Evolutionary conservation across 2,797 vertebrate genomes (phyloP).

Genomic region (Selene dorsalis): DNA sequence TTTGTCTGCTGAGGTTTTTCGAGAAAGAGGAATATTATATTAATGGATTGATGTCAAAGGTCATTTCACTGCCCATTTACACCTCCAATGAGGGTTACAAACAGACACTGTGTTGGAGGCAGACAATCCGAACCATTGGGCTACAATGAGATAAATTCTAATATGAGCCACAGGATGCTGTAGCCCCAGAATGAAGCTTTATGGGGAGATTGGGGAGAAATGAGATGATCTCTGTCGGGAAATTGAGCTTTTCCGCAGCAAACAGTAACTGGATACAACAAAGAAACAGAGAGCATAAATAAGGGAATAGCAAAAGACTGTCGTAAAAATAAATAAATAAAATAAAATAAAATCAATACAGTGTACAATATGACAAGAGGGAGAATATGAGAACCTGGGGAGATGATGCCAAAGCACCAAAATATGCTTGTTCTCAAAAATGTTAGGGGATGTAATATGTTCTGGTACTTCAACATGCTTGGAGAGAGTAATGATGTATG

Average conservation of each 20-base stretch:
- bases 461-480: slow-evolving; percentile 7
- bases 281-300: slow-evolving; percentile 58
- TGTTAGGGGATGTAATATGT: neutral
- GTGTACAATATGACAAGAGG: slow-evolving; percentile 24
- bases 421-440: slow-evolving; percentile 4
- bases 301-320: slow-evolving; percentile 30
- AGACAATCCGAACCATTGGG: slow-evolving; percentile 62
- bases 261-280: slow-evolving; percentile 68
- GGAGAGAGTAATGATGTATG: slow-evolving; percentile 36
- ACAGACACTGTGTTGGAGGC: slow-evolving; percentile 34
- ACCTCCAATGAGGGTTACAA: slow-evolving; percentile 51
- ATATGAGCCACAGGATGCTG: slow-evolving; percentile 55
- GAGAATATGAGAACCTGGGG: slow-evolving; percentile 48
- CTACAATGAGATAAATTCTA: slow-evolving; percentile 60
- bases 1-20: slow-evolving; percentile 41
- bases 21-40: slow-evolving; percentile 60
- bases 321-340: slow-evolving; percentile 60
- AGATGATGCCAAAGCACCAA: slow-evolving; percentile 28
- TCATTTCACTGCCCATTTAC: slow-evolving; percentile 66
- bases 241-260: slow-evolving; percentile 68
- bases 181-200: slow-evolving; percentile 45
- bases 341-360: slow-evolving; percentile 59
- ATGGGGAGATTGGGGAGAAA: slow-evolving; percentile 59
- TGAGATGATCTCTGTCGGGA: slow-evolving; percentile 74
- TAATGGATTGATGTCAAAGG: slow-evolving; percentile 68